phyloP scores from a whole-genome alignment of 2,888 invertebrate genomes.

The Muscina levida region DNA sequence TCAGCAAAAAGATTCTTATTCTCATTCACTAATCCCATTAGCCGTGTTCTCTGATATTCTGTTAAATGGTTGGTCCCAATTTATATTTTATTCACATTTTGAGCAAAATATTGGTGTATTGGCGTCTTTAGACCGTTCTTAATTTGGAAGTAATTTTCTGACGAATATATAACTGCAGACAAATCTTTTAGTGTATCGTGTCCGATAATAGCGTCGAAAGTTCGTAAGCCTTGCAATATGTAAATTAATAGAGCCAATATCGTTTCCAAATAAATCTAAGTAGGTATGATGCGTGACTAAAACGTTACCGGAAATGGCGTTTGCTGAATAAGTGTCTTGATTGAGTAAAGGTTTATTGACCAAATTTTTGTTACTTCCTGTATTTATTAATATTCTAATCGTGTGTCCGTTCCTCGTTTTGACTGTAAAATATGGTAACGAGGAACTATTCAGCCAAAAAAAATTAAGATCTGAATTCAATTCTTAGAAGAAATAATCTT shows the following conservation, averaged over 20 bases:
- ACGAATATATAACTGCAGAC: background rate
- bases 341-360: background rate
- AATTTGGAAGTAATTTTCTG: background rate
- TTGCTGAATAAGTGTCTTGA: background rate
- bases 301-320: background rate
- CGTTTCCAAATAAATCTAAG: background rate
- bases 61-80: background rate
- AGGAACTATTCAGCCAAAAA: background rate
- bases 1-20: constrained; percentile 5
- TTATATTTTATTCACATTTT: background rate
- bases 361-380: constrained; percentile 37
- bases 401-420: background rate
- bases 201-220: background rate
- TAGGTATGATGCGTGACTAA: background rate
- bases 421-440: background rate
- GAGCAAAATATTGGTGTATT: background rate
- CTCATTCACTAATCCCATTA: background rate
- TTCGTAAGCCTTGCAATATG: background rate
- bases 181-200: background rate
- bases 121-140: background rate
- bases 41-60: background rate
- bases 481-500: background rate
- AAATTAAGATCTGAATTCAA: background rate
- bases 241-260: background rate
- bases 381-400: constrained; percentile 38